These are phyloP conservation scores for Tretioscincus oriximinensis DNA, from an alignment of 2,113 vertebrate genomes.

Conservation along the genomic window DNA sequence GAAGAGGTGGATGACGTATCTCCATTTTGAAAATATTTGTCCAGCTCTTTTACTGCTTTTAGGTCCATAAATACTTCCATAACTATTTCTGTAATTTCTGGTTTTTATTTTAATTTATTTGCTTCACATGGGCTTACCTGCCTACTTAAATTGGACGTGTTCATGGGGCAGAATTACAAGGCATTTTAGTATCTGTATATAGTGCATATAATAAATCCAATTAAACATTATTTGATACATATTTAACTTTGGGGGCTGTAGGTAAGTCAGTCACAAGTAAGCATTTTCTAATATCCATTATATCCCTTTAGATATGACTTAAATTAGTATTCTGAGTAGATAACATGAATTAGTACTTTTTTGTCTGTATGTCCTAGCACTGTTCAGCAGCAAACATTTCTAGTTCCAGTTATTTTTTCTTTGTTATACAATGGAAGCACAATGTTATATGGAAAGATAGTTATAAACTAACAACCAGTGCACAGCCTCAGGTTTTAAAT, in stretches of 20 bases:
- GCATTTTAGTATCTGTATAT: constrained; percentile 85
- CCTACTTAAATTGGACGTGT: constrained; percentile 69
- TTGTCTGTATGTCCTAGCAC: constrained; percentile 88
- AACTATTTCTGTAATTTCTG: constrained; percentile 66
- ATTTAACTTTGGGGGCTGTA: constrained; percentile 83
- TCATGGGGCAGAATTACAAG: constrained; percentile 74
- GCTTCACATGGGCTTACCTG: constrained; percentile 70
- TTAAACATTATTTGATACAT: constrained; percentile 87
- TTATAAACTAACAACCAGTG: constrained; percentile 88
- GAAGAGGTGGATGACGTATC: constrained; percentile 54
- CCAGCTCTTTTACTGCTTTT: constrained; percentile 54
- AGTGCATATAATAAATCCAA: constrained; percentile 84
- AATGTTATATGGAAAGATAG: constrained; percentile 91
- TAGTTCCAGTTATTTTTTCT: constrained; percentile 80
- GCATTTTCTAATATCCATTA: constrained; percentile 81
- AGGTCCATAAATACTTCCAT: constrained; percentile 55
- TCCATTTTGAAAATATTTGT: constrained; percentile 65
- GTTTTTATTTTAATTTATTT: constrained; percentile 77
- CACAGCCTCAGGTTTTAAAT: constrained; percentile 95
- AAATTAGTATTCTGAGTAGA: constrained; percentile 78
- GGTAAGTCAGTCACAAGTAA: constrained; percentile 78
- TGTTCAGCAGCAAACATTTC: constrained; percentile 78
- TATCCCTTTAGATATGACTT: constrained; percentile 77
- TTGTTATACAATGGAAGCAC: constrained; percentile 93
- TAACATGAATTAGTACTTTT: constrained; percentile 78